phyloP scores from a whole-genome alignment of 2,888 invertebrate species.

The Trissoscelio sp. region DNA sequence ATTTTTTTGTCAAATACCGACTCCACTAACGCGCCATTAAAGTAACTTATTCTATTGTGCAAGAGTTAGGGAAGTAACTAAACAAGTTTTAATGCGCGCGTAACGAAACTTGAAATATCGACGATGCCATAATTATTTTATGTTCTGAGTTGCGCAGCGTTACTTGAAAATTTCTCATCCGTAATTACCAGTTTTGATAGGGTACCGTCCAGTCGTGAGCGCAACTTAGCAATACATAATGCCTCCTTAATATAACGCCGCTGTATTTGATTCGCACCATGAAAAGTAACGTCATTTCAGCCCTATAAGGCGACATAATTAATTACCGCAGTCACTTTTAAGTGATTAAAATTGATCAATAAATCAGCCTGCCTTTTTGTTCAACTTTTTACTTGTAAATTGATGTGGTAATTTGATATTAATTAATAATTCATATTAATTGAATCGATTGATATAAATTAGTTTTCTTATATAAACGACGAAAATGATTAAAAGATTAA shows the following conservation, averaged over 20 bases:
- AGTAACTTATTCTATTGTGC: conserved; percentile 17
- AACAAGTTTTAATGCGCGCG: conserved; percentile 17
- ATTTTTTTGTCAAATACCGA: no score
- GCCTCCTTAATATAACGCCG: conserved; percentile 92
- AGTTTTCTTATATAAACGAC: no score
- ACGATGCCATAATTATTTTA: conserved; percentile 21
- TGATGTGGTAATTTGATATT: no score
- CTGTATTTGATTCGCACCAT: conserved; percentile 93
- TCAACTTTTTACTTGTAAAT: no score
- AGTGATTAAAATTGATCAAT: neutral
- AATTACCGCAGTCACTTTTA: neutral
- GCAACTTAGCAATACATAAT: conserved; percentile 92
- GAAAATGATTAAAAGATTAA: no score
- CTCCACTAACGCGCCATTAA: no score
- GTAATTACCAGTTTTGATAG: conserved; percentile 86
- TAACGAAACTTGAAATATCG: conserved; percentile 20
- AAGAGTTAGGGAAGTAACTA: conserved; percentile 6
- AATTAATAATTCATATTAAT: no score
- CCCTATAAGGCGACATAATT: conserved; percentile 85
- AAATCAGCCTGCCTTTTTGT: no score
- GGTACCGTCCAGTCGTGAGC: conserved; percentile 93
- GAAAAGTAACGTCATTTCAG: conserved; percentile 95
- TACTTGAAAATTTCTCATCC: conserved; percentile 24
- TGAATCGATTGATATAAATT: no score
- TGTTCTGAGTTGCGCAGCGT: conserved; percentile 3